phyloP scores from a whole-genome alignment of 2,113 vertebrate genomes.

The Sterna hirundo region DNA sequence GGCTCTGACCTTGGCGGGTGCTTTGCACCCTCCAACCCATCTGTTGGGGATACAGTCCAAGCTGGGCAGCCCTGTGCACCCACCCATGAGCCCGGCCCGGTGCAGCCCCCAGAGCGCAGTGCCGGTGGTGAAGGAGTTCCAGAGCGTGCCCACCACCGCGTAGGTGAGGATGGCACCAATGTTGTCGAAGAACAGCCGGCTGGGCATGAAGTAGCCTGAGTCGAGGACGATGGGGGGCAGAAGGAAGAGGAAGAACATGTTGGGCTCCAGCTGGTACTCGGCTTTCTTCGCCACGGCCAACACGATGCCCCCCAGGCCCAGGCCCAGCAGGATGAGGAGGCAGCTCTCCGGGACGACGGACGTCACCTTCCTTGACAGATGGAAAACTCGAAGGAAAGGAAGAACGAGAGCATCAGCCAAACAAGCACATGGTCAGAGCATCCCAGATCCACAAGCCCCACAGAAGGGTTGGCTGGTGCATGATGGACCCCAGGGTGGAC shows the following conservation, averaged over 20 bases:
- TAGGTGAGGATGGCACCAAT: conserved; percentile 94
- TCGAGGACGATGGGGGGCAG: conserved; percentile 94
- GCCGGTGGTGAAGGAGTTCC: conserved; percentile 94
- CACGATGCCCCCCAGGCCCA: conserved; percentile 92
- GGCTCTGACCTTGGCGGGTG: neutral
- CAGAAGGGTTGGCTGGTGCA: neutral
- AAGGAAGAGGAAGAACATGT: conserved; percentile 96
- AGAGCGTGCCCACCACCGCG: conserved; percentile 92
- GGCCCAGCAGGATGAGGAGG: conserved; percentile 92
- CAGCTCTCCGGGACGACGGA: conserved; percentile 93
- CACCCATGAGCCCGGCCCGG: conserved; percentile 80
- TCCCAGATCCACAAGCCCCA: neutral
- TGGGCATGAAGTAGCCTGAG: conserved; percentile 96
- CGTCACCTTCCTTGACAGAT: conserved; percentile 92
- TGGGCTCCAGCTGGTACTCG: conserved; percentile 92
- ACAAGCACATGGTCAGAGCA: neutral
- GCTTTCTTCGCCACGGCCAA: conserved; percentile 92
- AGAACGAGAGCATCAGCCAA: neutral
- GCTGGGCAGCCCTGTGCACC: neutral
- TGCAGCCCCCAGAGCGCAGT: conserved; percentile 87
- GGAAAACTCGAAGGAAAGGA: conserved; percentile 85
- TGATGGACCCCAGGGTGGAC: neutral
- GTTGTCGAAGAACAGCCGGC: conserved; percentile 95
- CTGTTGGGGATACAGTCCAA: neutral
- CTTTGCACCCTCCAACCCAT: neutral